phyloP scores from a whole-genome alignment of 2,797 vertebrate genomes.

The Synaphobranchus kaupii region DNA sequence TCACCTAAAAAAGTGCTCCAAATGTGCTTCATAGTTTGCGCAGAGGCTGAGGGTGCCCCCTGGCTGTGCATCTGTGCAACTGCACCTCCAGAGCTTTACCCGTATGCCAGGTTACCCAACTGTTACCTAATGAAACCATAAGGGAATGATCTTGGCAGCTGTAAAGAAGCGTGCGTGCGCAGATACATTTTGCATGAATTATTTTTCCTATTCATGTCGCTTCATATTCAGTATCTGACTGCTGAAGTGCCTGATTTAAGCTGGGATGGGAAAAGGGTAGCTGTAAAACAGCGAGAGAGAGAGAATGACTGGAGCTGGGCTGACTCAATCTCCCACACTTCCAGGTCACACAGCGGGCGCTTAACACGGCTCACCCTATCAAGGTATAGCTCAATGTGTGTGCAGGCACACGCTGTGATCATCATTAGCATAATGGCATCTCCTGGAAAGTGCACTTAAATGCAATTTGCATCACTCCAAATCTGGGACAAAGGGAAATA shows the following conservation, averaged over 20 bases:
- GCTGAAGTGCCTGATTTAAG: slow-evolving; percentile 24
- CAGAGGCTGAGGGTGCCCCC: slow-evolving; percentile 68
- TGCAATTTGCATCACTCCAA: slow-evolving; percentile 78
- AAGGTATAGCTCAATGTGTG: slow-evolving; percentile 58
- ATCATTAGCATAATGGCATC: slow-evolving; percentile 71
- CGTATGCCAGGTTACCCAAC: not conserved
- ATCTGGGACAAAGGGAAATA: slow-evolving; percentile 73
- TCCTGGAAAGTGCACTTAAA: slow-evolving; percentile 77
- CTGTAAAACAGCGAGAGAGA: not conserved
- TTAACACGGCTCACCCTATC: slow-evolving; percentile 50
- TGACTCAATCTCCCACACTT: not conserved
- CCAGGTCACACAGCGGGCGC: slow-evolving; percentile 27
- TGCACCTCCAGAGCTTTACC: slow-evolving; percentile 44
- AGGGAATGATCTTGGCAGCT: not conserved
- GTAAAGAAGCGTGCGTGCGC: not conserved
- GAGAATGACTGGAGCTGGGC: not conserved
- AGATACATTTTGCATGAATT: not conserved
- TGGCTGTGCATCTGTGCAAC: slow-evolving; percentile 58
- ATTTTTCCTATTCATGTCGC: not conserved
- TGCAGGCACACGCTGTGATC: slow-evolving; percentile 65
- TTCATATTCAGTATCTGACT: not conserved
- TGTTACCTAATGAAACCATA: not conserved
- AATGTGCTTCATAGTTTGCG: slow-evolving; percentile 24
- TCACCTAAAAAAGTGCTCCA: not conserved
- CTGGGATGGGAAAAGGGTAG: not conserved